Evolutionary conservation across 2,888 invertebrate species (phyloP).

Genomic region (Chironomus riparius): DNA sequence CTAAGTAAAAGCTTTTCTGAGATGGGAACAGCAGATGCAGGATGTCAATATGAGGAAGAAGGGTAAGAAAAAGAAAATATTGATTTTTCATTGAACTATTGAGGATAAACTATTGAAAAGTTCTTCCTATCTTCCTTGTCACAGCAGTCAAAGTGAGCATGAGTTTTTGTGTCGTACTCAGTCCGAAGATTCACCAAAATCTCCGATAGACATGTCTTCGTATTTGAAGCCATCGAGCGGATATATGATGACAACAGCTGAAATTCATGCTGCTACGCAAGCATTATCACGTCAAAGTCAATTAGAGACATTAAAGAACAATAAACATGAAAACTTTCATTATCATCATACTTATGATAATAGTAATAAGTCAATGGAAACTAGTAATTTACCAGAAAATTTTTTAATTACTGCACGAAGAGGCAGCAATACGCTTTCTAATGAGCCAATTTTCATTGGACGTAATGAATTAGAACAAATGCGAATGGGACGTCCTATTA

Average conservation of each 20-base stretch:
- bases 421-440: constrained; percentile 12
- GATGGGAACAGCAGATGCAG: constrained; percentile 47
- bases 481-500: background rate
- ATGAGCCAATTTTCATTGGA: constrained; percentile 25
- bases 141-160: constrained; percentile 46
- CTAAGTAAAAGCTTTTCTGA: constrained; percentile 78
- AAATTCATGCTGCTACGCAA: constrained; percentile 31
- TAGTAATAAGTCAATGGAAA: background rate
- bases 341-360: background rate
- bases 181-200: constrained; percentile 73
- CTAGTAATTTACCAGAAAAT: constrained; percentile 20
- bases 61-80: constrained; percentile 8
- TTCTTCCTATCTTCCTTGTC: background rate
- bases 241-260: constrained; percentile 35
- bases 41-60: constrained; percentile 24
- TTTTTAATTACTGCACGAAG: constrained; percentile 9
- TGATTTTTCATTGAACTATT: background rate
- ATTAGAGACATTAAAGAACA: constrained; percentile 28
- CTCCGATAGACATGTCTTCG: constrained; percentile 35
- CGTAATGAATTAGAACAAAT: constrained; percentile 23
- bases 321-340: background rate
- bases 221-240: constrained; percentile 17
- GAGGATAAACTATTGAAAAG: background rate
- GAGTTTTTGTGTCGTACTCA: constrained; percentile 73
- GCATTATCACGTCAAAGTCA: constrained; percentile 30